Evolutionary conservation across 2,113 vertebrate species (phyloP).

Genomic region (Silurus glanis): DNA sequence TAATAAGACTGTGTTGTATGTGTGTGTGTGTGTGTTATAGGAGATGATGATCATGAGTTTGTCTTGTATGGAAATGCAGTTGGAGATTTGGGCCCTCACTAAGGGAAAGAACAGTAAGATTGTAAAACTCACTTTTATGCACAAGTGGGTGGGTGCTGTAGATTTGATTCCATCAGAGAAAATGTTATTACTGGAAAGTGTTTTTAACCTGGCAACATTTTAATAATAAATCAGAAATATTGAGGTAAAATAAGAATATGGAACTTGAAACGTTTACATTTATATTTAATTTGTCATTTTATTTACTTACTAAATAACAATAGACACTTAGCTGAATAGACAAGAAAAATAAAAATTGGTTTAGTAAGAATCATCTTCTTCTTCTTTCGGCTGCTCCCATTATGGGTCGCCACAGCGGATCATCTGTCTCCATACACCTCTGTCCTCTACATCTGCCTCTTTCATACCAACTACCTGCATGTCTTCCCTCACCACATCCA

Average conservation of each 20-base stretch:
- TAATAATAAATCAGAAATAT: not conserved
- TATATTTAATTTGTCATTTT: not conserved
- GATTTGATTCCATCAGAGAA: not conserved
- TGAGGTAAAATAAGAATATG: not conserved
- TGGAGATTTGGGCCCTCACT: conserved; percentile 88
- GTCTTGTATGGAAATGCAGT: conserved; percentile 92
- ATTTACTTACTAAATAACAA: too few species aligned
- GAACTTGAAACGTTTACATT: not conserved
- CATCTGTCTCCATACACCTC: too few species aligned
- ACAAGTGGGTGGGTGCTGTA: not conserved
- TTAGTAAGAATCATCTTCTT: too few species aligned
- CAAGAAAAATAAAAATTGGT: too few species aligned
- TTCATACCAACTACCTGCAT: too few species aligned
- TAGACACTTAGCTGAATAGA: too few species aligned
- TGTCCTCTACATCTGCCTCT: too few species aligned
- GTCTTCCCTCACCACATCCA: too few species aligned
- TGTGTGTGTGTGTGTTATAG: conserved; percentile 62
- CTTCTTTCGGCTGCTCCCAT: too few species aligned
- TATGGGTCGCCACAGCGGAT: too few species aligned
- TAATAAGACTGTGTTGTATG: not conserved
- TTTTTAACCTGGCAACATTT: too few species aligned
- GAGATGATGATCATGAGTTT: conserved; percentile 95
- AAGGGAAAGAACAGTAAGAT: conserved; percentile 86
- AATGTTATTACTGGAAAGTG: not conserved
- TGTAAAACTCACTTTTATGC: not conserved